Conservation (phyloP, 2,113 vertebrate species). For the Gorsachius goisagi region DNA sequence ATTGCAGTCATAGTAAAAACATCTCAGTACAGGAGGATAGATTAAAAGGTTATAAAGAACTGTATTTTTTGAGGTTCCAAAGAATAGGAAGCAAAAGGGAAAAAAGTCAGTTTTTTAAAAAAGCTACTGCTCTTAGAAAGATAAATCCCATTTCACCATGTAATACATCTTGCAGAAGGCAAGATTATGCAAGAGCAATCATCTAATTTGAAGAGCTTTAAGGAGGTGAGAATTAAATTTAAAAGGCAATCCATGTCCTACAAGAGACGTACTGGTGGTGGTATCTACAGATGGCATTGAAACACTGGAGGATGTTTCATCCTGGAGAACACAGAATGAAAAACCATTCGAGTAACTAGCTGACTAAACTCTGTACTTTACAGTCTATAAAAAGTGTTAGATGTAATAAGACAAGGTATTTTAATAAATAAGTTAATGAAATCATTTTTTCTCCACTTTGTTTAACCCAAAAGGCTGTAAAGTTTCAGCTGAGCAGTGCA, state of each 20-base stretch:
- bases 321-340: background rate
- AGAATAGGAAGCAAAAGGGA: background rate
- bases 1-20: background rate
- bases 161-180: background rate
- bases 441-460: background rate
- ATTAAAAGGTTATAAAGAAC: background rate
- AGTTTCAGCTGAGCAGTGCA: conserved; percentile 22
- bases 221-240: background rate
- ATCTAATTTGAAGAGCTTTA: background rate
- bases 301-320: background rate
- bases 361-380: conserved; percentile 33
- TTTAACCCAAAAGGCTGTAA: conserved; percentile 23
- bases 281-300: background rate
- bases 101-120: background rate
- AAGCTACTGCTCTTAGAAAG: background rate
- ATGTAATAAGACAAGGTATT: conserved; percentile 22
- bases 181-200: background rate
- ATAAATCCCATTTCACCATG: background rate
- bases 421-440: conserved; percentile 49
- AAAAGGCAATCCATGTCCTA: background rate
- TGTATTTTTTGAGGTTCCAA: background rate
- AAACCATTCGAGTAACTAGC: background rate
- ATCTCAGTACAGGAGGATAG: background rate
- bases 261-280: background rate
- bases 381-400: conserved; percentile 46